Evolutionary conservation across 2,888 invertebrate genomes (phyloP), one percentile per base, ranked within the genome.

Genomic region (Eremobia ochroleuca): DNA sequence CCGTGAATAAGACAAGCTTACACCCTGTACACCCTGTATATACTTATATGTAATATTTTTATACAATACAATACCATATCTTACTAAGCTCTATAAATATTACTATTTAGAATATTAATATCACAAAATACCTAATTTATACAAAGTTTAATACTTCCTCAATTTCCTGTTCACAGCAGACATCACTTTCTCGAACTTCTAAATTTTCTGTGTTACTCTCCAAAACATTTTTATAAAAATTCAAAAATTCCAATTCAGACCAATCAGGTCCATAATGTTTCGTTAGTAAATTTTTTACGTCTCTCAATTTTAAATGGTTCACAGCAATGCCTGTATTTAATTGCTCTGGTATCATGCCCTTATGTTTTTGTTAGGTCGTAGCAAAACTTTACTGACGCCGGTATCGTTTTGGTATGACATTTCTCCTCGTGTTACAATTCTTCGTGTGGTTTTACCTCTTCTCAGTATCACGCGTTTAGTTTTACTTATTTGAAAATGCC

Each of bases 401-500:
- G 65, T 76, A 62, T 76, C 76, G 61, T n/a, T 64, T 64, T 58
- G 64, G 59, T 71, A 71, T 46, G 65, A 76, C 3, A 76, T 58
- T 52, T 70, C 71, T 34, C 76, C 66, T 66, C 69, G 68, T 37
- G 37, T 4, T 37, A 37, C 37, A 37, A 37, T 37, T 37, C 37
- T 37, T 37, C 37, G 6, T 61, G 68, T 69, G 25, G 21, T 55
- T 75, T 52, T 75, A 28, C 59, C 74, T 75, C 64, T 75, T 68
- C 69, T 70, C 55, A 70, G 58, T 43, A 70, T 76, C 31, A 76
- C 65, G 40, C 76, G 40, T 58, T 70, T 76, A 28, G 46, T 37
- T 67, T 73, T 77, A 61, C 67, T 77, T 62, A 77, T 77, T 59
- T 77, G 72, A 77, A 77, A 77, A 52, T 77, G 76, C 76, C 76